Base-by-base conservation (phyloP, 2,888 invertebrate species). In the Hyalella azteca region DNA sequence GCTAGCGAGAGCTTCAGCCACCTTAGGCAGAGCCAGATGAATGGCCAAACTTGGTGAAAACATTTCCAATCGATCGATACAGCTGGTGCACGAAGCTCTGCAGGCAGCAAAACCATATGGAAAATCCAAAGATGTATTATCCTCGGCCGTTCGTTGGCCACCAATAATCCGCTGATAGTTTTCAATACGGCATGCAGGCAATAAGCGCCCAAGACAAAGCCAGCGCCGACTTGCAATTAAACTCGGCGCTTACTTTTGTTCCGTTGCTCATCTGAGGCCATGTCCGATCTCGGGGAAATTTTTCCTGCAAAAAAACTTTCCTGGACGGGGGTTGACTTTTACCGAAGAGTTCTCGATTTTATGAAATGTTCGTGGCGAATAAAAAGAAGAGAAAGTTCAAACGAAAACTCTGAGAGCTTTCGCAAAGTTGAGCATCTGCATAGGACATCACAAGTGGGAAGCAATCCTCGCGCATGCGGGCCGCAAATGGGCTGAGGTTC, bases 21-120 rank as follows among this genome's bases (percentile, higher is more conserved):
- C n/a, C n/a, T n/a, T n/a, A n/a, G n/a, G n/a, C n/a, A n/a, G 45
- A 66, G 66, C 29, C 36, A 66, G 66, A 66, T 66, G 66, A 66
- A 66, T 66, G 66, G 36, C 36, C n/a, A 66, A 66, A 66, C 36
- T 66, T 66, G 32, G 39, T 13, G 36, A 36, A 66, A 66, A 66
- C 66, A 66, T 66, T 66, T 36, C 66, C 66, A 66, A 66, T 66
- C 66, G 66, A 66, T 66, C n/a, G 36, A 66, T 19, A 29, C 39
- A 29, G 19, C n/a, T n/a, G n/a, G n/a, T n/a, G n/a, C n/a, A n/a
- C n/a, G n/a, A n/a, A n/a, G n/a, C n/a, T n/a, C n/a, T n/a, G n/a
- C n/a, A n/a, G n/a, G n/a, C n/a, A n/a, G n/a, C n/a, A n/a, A n/a
- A n/a, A n/a, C n/a, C n/a, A n/a, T n/a, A n/a, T n/a, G n/a, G n/a